These are phyloP conservation scores for Gnatocerus cornutus DNA, from an alignment of 2,888 invertebrate species.

Conservation along the genomic window DNA sequence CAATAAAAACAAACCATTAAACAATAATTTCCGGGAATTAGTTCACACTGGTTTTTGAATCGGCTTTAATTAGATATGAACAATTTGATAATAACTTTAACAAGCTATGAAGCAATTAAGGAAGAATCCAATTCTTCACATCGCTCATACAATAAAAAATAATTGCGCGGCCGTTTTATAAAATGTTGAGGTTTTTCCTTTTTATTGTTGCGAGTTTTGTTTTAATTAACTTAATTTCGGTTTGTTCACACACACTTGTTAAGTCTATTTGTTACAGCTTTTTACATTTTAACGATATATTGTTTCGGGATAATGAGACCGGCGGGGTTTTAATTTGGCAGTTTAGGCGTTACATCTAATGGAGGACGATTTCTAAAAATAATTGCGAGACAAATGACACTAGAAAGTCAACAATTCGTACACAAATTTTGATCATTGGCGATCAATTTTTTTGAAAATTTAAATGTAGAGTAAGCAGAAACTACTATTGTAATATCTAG, in stretches of 20 bases:
- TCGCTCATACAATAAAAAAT: constrained; percentile 51
- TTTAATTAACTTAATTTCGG: constrained; percentile 56
- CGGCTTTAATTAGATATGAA: constrained; percentile 56
- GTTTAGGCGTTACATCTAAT: constrained; percentile 9
- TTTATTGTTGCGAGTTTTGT: constrained; percentile 53
- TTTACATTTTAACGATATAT: constrained; percentile 61
- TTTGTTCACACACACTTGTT: constrained; percentile 57
- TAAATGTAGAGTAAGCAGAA: too few relatives aligned
- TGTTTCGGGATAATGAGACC: constrained; percentile 52
- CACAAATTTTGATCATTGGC: too few relatives aligned
- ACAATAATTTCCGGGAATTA: constrained; percentile 54
- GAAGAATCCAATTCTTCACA: constrained; percentile 55
- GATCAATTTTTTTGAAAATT: too few relatives aligned
- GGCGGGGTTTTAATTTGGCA: constrained; percentile 34
- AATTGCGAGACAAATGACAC: background rate
- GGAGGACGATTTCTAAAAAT: constrained; percentile 12
- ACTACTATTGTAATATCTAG: too few relatives aligned
- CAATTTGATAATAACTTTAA: constrained; percentile 58
- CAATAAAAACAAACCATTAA: constrained; percentile 46
- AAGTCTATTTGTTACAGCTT: constrained; percentile 61
- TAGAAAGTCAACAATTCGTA: background rate
- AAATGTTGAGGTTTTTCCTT: constrained; percentile 33
- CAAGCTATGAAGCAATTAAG: constrained; percentile 55
- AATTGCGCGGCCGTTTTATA: constrained; percentile 48
- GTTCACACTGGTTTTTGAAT: constrained; percentile 58